These are phyloP conservation scores for Chrysotoxum bicinctum DNA, from an alignment of 2,888 invertebrate genomes.

Conservation along the genomic window DNA sequence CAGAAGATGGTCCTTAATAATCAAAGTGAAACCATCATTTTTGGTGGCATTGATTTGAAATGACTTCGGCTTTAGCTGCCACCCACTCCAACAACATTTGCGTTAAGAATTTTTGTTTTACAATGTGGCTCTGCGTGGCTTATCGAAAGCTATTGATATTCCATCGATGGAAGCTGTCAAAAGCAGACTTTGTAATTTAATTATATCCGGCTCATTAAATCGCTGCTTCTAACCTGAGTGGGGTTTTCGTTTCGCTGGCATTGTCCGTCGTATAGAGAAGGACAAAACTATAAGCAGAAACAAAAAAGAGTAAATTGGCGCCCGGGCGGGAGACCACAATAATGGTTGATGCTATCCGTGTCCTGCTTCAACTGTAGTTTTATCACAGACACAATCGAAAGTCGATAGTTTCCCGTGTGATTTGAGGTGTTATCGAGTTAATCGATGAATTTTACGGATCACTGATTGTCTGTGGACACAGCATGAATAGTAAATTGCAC, in stretches of 20 bases:
- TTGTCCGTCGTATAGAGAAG: background rate
- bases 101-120: slow-evolving; percentile 38
- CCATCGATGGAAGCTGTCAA: slow-evolving; percentile 60
- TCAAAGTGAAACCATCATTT: slow-evolving; percentile 51
- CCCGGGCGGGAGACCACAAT: background rate
- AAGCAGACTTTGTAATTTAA: slow-evolving; percentile 71
- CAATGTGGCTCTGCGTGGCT: slow-evolving; percentile 3
- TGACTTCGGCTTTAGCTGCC: background rate
- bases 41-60: slow-evolving; percentile 43
- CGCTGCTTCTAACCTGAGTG: slow-evolving; percentile 33
- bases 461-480: slow-evolving; percentile 37
- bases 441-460: slow-evolving; percentile 70
- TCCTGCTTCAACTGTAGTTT: background rate
- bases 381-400: slow-evolving; percentile 33
- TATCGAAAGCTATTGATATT: slow-evolving; percentile 45
- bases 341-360: background rate
- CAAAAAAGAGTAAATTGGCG: slow-evolving; percentile 15
- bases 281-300: background rate
- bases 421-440: slow-evolving; percentile 70
- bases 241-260: background rate
- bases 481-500: background rate
- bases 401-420: slow-evolving; percentile 54
- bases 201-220: slow-evolving; percentile 68
- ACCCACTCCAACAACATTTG: background rate
- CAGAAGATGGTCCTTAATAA: slow-evolving; percentile 46